Base-by-base conservation (phyloP, 2,797 vertebrate species). In the Trachops cirrhosus region DNA sequence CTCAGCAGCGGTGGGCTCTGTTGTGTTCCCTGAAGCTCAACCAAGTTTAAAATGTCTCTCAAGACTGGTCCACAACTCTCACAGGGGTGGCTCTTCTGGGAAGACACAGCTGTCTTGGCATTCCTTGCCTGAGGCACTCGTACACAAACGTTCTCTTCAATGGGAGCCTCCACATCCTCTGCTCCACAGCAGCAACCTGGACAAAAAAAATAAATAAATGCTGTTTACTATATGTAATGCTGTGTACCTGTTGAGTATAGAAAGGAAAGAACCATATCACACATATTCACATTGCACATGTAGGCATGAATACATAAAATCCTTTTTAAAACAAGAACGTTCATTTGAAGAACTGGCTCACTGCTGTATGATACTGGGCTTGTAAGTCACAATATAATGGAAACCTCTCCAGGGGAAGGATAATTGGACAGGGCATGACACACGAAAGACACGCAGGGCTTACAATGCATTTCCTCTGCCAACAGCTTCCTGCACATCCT, bases 161-260 rank as follows among this genome's bases (percentile, higher is more conserved):
- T 29, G 59, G 26, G 7, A 10, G 54, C 1, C 37, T 86, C 86
- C 62, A 37, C 5, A 37, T 37, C 37, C 59, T 82, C 41, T 26
- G 59, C 24, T 75, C 87, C 68, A 75, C 48, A 48, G 68, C 82
- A 93, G 83, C 50, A 82, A 75, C 87, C 87, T 93, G 87, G 34
- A 75, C 34, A 24, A 77, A 95, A 64, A 26, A 91, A 54, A 86
- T 7, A 64, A 64, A n/a, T 64, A 64, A 75, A 87, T 26, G 7
- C 54, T n/a, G 57, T 7, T 19, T 6, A 19, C 8, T n/a, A n/a
- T n/a, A n/a, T n/a, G n/a, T n/a, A n/a, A n/a, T n/a, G 7, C 54
- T n/a, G 57, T 7, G 24, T 6, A 19, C 8, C 10, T 5, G n/a
- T 15, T 18, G n/a, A 48, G 22, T n/a, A 16, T 0, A 37, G 9